Percentiles rank a stretch among this genome's conserved stretches.
These are phyloP conservation scores for Nerophis ophidion DNA, from an alignment of 2,113 vertebrate genomes.

Conservation along the genomic window DNA sequence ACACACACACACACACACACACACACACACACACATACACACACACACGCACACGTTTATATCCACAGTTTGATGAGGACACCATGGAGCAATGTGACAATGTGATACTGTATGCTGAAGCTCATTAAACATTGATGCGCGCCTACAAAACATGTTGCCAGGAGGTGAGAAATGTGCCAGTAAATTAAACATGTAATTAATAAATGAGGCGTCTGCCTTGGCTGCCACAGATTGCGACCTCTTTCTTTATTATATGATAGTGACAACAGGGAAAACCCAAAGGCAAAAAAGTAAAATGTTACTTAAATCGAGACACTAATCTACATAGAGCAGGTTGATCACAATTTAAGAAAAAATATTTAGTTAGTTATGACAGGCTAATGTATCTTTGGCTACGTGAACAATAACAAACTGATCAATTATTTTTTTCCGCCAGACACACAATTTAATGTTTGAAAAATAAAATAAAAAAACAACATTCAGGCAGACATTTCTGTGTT, in stretches of 20 bases:
- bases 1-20: neutral
- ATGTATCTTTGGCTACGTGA: too few species aligned
- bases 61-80: slow-evolving; percentile 22
- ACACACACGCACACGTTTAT: slow-evolving; percentile 42
- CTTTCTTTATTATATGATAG: slow-evolving; percentile 30
- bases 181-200: slow-evolving; percentile 47
- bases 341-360: too few species aligned
- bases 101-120: slow-evolving; percentile 4
- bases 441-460: too few species aligned
- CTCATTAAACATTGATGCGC: slow-evolving; percentile 48
- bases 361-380: too few species aligned
- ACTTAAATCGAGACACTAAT: slow-evolving; percentile 15
- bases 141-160: slow-evolving; percentile 16
- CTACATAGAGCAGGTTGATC: too few species aligned
- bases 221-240: slow-evolving; percentile 66
- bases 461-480: too few species aligned
- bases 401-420: too few species aligned
- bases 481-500: too few species aligned
- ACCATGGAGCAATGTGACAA: slow-evolving; percentile 15
- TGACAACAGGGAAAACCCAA: slow-evolving; percentile 4
- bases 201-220: slow-evolving; percentile 47
- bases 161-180: slow-evolving; percentile 24
- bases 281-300: neutral
- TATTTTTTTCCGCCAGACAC: too few species aligned
- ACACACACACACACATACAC: slow-evolving; percentile 25